Conservation (phyloP, 2,888 invertebrate species). For the Lochmaea crataegi region DNA sequence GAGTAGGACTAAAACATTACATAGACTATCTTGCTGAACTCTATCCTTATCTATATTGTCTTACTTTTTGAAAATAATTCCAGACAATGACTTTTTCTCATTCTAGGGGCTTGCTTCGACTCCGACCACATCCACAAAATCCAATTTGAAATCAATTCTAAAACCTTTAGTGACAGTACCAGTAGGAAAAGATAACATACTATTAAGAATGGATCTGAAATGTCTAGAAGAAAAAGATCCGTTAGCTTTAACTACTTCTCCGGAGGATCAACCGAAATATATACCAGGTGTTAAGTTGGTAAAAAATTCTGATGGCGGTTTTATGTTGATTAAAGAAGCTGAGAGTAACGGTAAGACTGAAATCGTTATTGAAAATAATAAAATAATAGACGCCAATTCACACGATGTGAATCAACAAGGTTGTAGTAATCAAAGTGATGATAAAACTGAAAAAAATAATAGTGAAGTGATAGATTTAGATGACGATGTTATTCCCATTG, state of each 20-base stretch:
- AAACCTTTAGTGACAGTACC: slow-evolving; percentile 27
- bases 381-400: neutral
- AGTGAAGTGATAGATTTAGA: slow-evolving; percentile 8
- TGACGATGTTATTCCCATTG: slow-evolving; percentile 7
- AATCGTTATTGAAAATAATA: neutral
- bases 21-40: too few species aligned
- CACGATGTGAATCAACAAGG: too few species aligned
- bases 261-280: slow-evolving; percentile 19
- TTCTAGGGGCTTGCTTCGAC: neutral
- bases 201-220: slow-evolving; percentile 6
- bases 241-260: neutral
- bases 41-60: too few species aligned
- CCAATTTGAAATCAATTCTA: slow-evolving; percentile 31
- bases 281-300: slow-evolving; percentile 36
- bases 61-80: too few species aligned
- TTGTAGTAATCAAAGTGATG: neutral
- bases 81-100: too few species aligned
- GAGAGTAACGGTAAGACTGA: neutral
- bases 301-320: slow-evolving; percentile 28
- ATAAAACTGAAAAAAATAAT: neutral
- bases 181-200: neutral
- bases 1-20: too few species aligned
- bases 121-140: slow-evolving; percentile 1
- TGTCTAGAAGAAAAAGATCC: neutral
- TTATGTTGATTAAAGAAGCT: slow-evolving; percentile 19